phyloP scores from a whole-genome alignment of 1,140 invertebrate species.

The Mactra quadrangularis region DNA sequence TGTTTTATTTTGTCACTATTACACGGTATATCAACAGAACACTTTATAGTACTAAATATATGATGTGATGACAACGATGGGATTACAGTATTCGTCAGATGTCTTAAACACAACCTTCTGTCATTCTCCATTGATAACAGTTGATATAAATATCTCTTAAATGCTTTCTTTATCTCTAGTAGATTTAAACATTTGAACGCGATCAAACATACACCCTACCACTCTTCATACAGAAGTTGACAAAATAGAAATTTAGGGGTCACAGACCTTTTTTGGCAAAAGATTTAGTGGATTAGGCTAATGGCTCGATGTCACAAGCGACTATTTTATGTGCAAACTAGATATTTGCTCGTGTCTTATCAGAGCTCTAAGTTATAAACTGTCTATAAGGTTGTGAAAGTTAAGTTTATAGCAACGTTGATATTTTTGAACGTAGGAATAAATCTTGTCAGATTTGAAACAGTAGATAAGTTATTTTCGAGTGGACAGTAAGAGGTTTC shows the following conservation, averaged over 20 bases:
- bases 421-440: not conserved
- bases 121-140: conserved; percentile 20
- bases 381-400: conserved; percentile 11
- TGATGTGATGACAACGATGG: not conserved
- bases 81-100: not conserved
- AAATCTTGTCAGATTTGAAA: no score
- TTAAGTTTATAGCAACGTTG: conserved; percentile 16
- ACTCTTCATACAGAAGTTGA: not conserved
- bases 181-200: conserved; percentile 35
- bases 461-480: no score
- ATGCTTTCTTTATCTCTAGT: conserved; percentile 28
- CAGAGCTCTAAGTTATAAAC: conserved; percentile 10
- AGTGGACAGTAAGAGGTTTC: no score
- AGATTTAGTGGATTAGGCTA: conserved; percentile 37
- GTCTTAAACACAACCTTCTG: not conserved
- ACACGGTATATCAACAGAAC: no score
- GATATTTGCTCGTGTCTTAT: conserved; percentile 7
- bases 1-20: no score
- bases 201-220: not conserved
- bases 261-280: not conserved
- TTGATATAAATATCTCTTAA: conserved; percentile 24
- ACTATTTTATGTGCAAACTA: conserved; percentile 9
- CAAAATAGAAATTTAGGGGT: conserved; percentile 19
- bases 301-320: conserved; percentile 9
- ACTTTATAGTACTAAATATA: not conserved